Evolutionary conservation across 2,888 invertebrate species (phyloP).

Genomic region (Abrostola tripartita): DNA sequence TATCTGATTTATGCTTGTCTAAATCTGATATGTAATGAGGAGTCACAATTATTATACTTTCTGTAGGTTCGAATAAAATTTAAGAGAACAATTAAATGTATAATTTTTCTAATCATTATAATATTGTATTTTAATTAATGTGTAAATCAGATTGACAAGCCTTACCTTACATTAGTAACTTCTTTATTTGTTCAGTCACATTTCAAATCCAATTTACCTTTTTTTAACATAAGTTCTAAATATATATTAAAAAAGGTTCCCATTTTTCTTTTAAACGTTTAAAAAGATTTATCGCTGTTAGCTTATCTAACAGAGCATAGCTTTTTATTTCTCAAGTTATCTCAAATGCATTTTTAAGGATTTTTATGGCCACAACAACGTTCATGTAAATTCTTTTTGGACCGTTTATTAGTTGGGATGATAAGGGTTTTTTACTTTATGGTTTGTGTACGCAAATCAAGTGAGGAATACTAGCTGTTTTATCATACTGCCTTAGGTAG

Average conservation of each 20-base stretch:
- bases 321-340: constrained; percentile 45
- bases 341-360: constrained; percentile 47
- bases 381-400: not conserved
- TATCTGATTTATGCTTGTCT: too few relatives aligned
- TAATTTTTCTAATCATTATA: too few relatives aligned
- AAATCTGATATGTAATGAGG: too few relatives aligned
- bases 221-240: constrained; percentile 26
- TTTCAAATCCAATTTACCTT: constrained; percentile 23
- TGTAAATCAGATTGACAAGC: too few relatives aligned
- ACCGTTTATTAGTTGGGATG: not conserved
- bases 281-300: constrained; percentile 47
- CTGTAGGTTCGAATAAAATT: too few relatives aligned
- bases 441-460: not conserved
- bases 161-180: not conserved
- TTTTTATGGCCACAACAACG: constrained; percentile 19
- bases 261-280: constrained; percentile 44
- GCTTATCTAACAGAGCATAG: constrained; percentile 51
- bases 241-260: constrained; percentile 24
- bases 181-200: constrained; percentile 4
- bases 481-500: not conserved
- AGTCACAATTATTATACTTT: too few relatives aligned
- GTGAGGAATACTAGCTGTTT: not conserved
- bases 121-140: too few relatives aligned
- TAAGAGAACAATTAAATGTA: too few relatives aligned
- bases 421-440: not conserved